Evolutionary conservation across 2,888 invertebrate species (phyloP).

Genomic region (Dynastes grantii): DNA sequence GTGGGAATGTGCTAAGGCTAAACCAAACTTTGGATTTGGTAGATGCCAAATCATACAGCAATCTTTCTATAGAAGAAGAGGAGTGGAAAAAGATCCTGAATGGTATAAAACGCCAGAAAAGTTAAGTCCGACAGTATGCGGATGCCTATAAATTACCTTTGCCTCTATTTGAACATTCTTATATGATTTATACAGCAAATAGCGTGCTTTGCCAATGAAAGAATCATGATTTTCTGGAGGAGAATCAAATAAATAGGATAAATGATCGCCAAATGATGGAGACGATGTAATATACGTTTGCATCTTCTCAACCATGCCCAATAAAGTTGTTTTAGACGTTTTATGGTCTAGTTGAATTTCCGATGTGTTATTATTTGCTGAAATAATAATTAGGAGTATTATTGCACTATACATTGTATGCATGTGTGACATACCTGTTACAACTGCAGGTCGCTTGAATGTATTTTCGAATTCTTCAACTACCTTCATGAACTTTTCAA

Average conservation of each 20-base stretch:
- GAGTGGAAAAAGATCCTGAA: constrained; percentile 73
- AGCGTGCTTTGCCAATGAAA: constrained; percentile 45
- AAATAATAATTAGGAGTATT: not conserved
- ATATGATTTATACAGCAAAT: constrained; percentile 46
- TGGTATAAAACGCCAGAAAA: constrained; percentile 73
- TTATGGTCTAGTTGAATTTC: not conserved
- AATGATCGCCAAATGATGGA: not conserved
- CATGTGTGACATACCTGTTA: not conserved
- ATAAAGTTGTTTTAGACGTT: not conserved
- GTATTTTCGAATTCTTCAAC: constrained; percentile 24
- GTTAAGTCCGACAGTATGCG: constrained; percentile 66
- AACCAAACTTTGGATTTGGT: constrained; percentile 69
- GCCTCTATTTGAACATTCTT: constrained; percentile 34
- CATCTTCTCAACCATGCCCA: not conserved
- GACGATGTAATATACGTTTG: constrained; percentile 8
- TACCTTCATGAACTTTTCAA: not conserved
- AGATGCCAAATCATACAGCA: constrained; percentile 72
- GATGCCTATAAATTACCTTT: constrained; percentile 54
- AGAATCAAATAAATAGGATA: constrained; percentile 28
- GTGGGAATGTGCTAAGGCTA: constrained; percentile 67
- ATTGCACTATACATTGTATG: not conserved
- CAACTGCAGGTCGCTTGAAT: constrained; percentile 16
- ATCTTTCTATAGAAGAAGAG: constrained; percentile 74
- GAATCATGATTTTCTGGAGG: constrained; percentile 29
- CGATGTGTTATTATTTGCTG: not conserved